A percentile compares a stretch with the other conserved stretches of the same genome.
These are phyloP conservation scores for Podilymbus podiceps DNA, from an alignment of 2,113 vertebrate genomes.

Conservation along the genomic window DNA sequence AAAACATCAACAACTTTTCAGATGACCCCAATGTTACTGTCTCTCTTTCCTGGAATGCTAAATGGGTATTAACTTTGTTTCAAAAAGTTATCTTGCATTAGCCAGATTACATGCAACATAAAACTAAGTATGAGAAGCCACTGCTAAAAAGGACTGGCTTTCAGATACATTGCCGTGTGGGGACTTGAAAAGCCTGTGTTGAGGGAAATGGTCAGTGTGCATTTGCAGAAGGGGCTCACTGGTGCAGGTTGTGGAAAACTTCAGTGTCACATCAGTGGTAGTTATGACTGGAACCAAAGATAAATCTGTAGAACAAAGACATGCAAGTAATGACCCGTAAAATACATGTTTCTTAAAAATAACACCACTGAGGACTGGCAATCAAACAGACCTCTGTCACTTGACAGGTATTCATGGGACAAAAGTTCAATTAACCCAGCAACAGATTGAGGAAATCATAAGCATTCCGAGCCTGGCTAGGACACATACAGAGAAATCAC, in stretches of 20 bases:
- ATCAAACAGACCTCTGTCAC: not conserved
- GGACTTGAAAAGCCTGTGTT: not conserved
- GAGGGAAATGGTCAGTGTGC: not conserved
- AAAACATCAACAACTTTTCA: not conserved
- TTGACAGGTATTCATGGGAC: not conserved
- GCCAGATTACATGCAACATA: not conserved
- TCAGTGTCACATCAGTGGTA: not conserved
- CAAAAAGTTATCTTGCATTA: not conserved
- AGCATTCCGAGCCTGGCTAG: not conserved
- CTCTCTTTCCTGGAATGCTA: not conserved
- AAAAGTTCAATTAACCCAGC: not conserved
- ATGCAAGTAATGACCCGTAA: not conserved
- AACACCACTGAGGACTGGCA: not conserved
- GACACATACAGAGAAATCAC: not conserved
- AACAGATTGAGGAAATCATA: not conserved
- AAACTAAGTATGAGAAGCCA: not conserved
- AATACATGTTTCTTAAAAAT: not conserved
- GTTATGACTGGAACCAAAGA: not conserved
- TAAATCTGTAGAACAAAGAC: not conserved
- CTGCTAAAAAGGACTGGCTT: not conserved
- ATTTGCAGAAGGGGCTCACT: not conserved
- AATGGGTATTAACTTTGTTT: not conserved
- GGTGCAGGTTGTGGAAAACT: not conserved
- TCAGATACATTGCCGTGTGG: not conserved
- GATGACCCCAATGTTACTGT: not conserved